Conservation (phyloP, 2,888 invertebrate genomes). For the Aporophyla nigra region DNA sequence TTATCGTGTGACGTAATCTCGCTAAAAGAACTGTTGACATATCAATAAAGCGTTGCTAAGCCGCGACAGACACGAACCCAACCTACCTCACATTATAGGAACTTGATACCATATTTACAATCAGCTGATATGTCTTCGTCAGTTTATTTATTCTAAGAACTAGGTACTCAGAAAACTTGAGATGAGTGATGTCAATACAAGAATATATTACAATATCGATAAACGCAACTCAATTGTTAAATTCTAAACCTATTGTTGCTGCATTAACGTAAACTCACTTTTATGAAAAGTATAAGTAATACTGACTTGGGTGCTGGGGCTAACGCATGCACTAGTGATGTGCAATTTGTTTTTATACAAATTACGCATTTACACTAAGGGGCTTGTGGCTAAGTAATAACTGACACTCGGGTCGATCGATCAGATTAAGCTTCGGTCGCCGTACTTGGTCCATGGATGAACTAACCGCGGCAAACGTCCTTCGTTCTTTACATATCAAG, state of each 20-base stretch:
- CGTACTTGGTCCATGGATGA: too few relatives aligned
- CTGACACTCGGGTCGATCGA: too few relatives aligned
- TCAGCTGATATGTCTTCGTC: conserved; percentile 16
- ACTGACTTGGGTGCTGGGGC: neutral
- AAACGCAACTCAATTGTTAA: neutral
- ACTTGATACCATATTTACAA: conserved; percentile 13
- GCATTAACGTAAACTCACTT: neutral
- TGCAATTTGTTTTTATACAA: neutral
- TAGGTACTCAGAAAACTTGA: neutral
- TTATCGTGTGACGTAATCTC: neutral
- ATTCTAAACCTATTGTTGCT: neutral
- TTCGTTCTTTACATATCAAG: too few relatives aligned
- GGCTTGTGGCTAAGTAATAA: too few relatives aligned
- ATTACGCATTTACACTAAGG: neutral
- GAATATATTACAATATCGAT: conserved; percentile 21
- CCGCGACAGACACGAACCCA: neutral
- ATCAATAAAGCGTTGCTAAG: neutral
- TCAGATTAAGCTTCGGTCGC: too few relatives aligned
- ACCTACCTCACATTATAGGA: neutral
- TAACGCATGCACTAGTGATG: neutral
- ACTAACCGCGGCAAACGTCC: too few relatives aligned
- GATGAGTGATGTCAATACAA: neutral
- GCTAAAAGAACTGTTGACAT: neutral
- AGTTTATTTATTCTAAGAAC: conserved; percentile 22
- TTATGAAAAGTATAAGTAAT: neutral